A percentile compares a stretch with the other conserved stretches of the same genome.
These are phyloP conservation scores for Lacerta agilis DNA, from an alignment of 2,797 vertebrate species.

Conservation along the genomic window DNA sequence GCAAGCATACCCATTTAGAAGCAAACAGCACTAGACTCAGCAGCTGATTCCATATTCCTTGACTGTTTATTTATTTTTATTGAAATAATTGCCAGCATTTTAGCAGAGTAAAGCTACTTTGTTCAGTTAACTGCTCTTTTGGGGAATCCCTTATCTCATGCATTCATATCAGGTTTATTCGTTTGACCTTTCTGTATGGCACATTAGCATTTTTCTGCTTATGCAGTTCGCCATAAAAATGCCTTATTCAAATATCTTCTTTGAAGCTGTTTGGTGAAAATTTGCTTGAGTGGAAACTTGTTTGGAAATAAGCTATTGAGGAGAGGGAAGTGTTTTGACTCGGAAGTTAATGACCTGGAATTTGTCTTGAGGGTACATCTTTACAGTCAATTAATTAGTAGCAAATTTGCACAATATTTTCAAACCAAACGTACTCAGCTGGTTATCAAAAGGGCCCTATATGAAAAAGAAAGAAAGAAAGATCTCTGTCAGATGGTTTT, in stretches of 20 bases:
- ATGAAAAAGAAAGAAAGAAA: background rate
- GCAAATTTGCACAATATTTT: constrained; percentile 14
- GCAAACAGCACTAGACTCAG: background rate
- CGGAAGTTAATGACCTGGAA: background rate
- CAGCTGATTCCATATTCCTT: constrained; percentile 10
- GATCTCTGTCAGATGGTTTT: background rate
- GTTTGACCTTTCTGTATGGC: background rate
- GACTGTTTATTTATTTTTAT: constrained; percentile 27
- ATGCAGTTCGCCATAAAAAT: background rate
- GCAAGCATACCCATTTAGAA: constrained; percentile 15
- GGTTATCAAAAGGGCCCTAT: background rate
- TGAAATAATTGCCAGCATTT: background rate
- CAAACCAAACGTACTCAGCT: background rate
- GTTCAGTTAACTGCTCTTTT: constrained; percentile 17
- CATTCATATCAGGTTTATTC: constrained; percentile 21
- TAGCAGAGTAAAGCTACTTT: constrained; percentile 31
- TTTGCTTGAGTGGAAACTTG: constrained; percentile 19
- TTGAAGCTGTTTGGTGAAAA: background rate
- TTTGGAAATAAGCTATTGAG: background rate
- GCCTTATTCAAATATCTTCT: background rate
- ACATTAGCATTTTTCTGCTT: constrained; percentile 22
- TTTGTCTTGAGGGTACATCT: background rate
- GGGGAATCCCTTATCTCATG: constrained; percentile 16
- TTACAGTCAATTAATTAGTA: constrained; percentile 34
- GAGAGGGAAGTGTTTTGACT: background rate